phyloP scores from a whole-genome alignment of 1,140 invertebrate genomes.

The Drosophila virilis region DNA sequence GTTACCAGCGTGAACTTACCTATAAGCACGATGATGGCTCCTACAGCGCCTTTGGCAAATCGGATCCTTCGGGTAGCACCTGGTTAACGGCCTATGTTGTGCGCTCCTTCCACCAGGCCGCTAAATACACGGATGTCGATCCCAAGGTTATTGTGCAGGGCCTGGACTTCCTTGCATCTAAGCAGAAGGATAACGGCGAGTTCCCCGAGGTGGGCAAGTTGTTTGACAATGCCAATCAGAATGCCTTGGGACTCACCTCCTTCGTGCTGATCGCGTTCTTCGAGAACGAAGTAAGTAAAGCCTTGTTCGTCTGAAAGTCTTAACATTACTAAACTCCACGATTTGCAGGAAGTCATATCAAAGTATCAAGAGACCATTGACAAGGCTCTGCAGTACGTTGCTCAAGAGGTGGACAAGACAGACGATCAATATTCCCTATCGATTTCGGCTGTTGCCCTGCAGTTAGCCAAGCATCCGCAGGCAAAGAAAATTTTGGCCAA shows the following conservation, averaged over 20 bases:
- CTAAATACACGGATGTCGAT: conserved; percentile 92
- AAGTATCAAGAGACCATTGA: conserved; percentile 88
- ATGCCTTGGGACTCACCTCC: conserved; percentile 92
- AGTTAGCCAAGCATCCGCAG: conserved; percentile 88
- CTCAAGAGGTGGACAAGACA: conserved; percentile 88
- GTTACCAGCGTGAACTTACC: conserved; percentile 96
- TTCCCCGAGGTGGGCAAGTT: conserved; percentile 92
- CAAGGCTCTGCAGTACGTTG: conserved; percentile 92
- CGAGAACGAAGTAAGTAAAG: conserved; percentile 86
- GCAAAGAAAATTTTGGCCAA: conserved; percentile 61
- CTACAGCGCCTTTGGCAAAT: conserved; percentile 96
- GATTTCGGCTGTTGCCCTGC: conserved; percentile 91
- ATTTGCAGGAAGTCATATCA: conserved; percentile 70
- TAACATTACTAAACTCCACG: neutral
- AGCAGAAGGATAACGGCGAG: conserved; percentile 88
- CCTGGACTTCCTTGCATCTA: conserved; percentile 91
- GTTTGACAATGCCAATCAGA: conserved; percentile 69
- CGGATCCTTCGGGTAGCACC: conserved; percentile 91
- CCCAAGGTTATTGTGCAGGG: conserved; percentile 89
- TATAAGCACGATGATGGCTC: conserved; percentile 96
- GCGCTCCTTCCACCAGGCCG: conserved; percentile 93
- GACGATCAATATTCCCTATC: conserved; percentile 92
- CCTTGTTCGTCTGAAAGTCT: neutral
- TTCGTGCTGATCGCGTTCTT: conserved; percentile 93
- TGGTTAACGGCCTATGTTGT: conserved; percentile 97